These are phyloP conservation scores for Chrysolina americana DNA, from an alignment of 2,888 invertebrate species.

Conservation along the genomic window DNA sequence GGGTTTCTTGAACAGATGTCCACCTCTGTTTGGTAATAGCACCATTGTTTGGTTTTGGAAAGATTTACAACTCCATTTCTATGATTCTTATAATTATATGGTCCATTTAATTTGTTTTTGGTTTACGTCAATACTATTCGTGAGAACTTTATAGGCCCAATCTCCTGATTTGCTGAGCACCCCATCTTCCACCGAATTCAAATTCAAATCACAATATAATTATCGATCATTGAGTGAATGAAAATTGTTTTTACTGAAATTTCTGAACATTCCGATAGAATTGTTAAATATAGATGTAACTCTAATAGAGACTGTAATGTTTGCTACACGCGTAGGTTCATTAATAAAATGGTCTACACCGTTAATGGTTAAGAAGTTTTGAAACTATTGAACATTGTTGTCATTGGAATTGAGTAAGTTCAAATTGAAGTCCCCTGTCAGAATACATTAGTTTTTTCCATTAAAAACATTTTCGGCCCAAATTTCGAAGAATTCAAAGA, in stretches of 20 bases:
- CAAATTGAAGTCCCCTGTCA: slow-evolving; percentile 3
- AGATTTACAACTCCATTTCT: slow-evolving; percentile 23
- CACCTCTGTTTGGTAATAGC: background rate
- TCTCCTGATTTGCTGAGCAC: slow-evolving; percentile 6
- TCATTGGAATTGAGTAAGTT: background rate
- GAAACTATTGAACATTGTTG: background rate
- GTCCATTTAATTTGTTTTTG: slow-evolving; percentile 12
- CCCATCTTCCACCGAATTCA: slow-evolving; percentile 7
- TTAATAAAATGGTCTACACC: background rate
- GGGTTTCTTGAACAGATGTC: background rate
- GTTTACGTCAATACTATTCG: slow-evolving; percentile 13
- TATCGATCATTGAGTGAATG: background rate
- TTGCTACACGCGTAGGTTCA: background rate
- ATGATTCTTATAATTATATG: background rate
- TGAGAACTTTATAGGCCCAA: slow-evolving; percentile 9
- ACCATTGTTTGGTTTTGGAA: slow-evolving; percentile 18
- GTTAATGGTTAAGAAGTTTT: background rate
- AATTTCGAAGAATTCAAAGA: slow-evolving; percentile 5
- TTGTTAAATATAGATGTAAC: background rate
- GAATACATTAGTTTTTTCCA: slow-evolving; percentile 7
- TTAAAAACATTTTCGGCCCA: slow-evolving; percentile 19
- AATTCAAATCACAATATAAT: background rate
- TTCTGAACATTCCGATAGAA: background rate
- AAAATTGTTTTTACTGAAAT: background rate
- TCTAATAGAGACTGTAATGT: background rate